Base-by-base conservation (phyloP, 2,113 vertebrate genomes). In the Theropithecus gelada region DNA sequence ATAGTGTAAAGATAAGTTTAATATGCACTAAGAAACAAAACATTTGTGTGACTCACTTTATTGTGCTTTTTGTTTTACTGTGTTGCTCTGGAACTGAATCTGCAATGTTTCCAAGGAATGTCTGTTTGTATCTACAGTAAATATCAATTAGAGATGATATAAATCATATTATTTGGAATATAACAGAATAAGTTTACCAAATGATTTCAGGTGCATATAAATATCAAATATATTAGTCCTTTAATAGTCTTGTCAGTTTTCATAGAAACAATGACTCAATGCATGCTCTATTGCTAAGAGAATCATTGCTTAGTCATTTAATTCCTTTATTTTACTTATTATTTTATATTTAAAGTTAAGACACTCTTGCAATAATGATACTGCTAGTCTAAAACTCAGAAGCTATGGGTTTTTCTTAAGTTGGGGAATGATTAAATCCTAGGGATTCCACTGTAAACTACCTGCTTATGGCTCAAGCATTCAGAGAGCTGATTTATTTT, bases 261-360 rank as follows among this genome's bases (percentile, higher is more conserved):
- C 68, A 95, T 59, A 68, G 73, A 93, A 92, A 73, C 1, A 43
- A 79, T 61, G 40, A 70, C 9, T 73, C 43, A 27, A 18, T 59
- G 8, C 9, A 64, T 59, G 25, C 48, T 64, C 64, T 88, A 27
- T 57, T 81, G 75, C 22, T 93, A 86, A 52, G 7, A n/a, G 13
- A 80, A 64, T 66, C 20, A n/a, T 3, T 45, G 32, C 20, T 95
- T 90, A 48, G 38, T 45, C 14, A 70, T 95, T 95, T 32, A 82
- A 78, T 25, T 45, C 35, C 32, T 90, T 82, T 64, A 38, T 57
- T 81, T 95, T 66, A 45, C 79, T 68, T 68, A 75, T 22, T 61
- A 81, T 82, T 93, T 81, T 85, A 43, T 57, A 86, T 61, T 61
- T 87, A 43, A 82, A 93, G 90, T 25, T 59, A 72, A 87, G 68